Evolutionary conservation across 2,888 invertebrate genomes (phyloP).

Genomic region (Gymnoscelis rufifasciata): DNA sequence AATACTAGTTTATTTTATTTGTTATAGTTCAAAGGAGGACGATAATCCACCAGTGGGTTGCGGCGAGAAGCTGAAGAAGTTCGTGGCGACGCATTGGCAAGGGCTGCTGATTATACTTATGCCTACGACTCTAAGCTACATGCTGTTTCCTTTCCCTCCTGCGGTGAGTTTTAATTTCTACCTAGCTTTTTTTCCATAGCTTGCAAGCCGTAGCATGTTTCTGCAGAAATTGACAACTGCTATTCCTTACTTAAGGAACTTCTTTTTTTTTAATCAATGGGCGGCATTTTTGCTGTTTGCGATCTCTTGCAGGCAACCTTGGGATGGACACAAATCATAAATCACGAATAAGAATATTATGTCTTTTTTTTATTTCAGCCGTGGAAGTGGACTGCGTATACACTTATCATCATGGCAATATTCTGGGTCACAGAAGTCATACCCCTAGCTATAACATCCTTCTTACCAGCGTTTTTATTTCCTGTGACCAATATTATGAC

Average conservation of each 20-base stretch:
- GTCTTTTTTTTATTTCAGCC: conserved; percentile 49
- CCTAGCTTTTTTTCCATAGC: too few species aligned
- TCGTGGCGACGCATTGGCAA: conserved; percentile 17
- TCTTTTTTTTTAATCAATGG: too few species aligned
- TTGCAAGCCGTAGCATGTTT: too few species aligned
- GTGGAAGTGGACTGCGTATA: conserved; percentile 81
- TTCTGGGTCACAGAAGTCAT: conserved; percentile 90
- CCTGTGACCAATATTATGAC: conserved; percentile 81
- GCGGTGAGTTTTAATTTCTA: conserved; percentile 26
- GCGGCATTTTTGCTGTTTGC: too few species aligned
- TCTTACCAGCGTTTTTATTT: conserved; percentile 86
- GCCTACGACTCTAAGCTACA: neutral
- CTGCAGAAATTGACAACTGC: too few species aligned
- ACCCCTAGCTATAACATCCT: conserved; percentile 87
- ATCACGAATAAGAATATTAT: too few species aligned
- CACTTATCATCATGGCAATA: conserved; percentile 86
- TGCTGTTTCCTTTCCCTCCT: conserved; percentile 30
- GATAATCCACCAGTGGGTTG: conserved; percentile 5
- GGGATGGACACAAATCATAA: too few species aligned
- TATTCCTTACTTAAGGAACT: too few species aligned
- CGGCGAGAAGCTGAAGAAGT: neutral
- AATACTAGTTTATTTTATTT: too few species aligned
- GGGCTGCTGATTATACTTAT: conserved; percentile 1
- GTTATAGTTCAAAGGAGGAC: neutral
- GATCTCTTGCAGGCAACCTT: too few species aligned